Base-by-base conservation (phyloP, 2,888 invertebrate genomes). In the Macrosiphum euphorbiae region DNA sequence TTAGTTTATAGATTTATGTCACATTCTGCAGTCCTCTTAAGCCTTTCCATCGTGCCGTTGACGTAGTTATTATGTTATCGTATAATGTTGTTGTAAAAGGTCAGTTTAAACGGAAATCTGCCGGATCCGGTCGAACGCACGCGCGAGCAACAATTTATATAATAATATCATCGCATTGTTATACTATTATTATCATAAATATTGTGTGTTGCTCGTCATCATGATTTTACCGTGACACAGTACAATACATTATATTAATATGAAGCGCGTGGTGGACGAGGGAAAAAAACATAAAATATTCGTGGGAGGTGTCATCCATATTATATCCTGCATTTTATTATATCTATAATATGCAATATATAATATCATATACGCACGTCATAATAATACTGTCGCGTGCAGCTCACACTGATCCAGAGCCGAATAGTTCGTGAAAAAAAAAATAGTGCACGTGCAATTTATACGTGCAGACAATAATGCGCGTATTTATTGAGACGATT, bases 241-340 rank as follows among this genome's bases (percentile, higher is more conserved):
- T 50, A 90, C 11, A 61, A 44, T 52, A 44, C 61, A 89, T 88
- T 28, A 47, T 47, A n/a, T n/a, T n/a, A 3, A 44, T 87, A 20
- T 88, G 35, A 44, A 58, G 50, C 50, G n/a, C 67, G 24, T 61
- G 67, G 52, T 41, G 8, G 78, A 78, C 35, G 78, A n/a, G 2
- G 24, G 10, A 20, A 90, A 84, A 84, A 91, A 50, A 90, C 50
- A 67, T 41, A 8, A 91, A 52, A 52, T 41, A 90, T 78, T 90
- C 90, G 90, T 90, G 78, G 35, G 78, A 78, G 78, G 78, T 78
- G 78, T 35, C 35, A 35, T 78, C 78, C 35, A 41, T 7, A 47
- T 47, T 47, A 61, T 11, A 78, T 78, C 20, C 78, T 7, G 44
- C 44, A 78, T 78, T 35, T 55, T 20, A 67, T 16, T 78, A 35